Base-by-base conservation (phyloP, 1,140 invertebrate species). In the Drosophila santomea region DNA sequence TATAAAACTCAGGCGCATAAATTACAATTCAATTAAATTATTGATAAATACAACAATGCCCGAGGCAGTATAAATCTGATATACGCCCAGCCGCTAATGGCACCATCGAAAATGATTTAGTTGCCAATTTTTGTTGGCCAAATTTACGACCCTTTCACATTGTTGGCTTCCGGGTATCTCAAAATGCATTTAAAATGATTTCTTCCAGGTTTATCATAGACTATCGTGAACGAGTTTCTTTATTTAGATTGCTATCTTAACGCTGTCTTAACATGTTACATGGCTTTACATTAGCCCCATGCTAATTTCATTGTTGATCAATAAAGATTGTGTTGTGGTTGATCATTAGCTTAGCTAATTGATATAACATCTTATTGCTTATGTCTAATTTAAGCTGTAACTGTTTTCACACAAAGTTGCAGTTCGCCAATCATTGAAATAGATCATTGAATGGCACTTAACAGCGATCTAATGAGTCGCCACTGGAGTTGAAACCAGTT, bases 71-170 rank as follows among this genome's bases (percentile, higher is more conserved):
- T 71, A 54, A 67, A 61, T 57, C 60, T 15, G 56, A 62, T 69
- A 54, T 67, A 82, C 74, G 41, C 38, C 44, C 60, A 28, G 58
- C 48, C 15, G 71, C 78, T 57, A 81, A 71, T 64, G 71, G 78
- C 72, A 80, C 66, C 79, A 83, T 80, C 82, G 71, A 75, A 66
- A 75, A 80, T 84, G 76, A 83, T 83, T 83, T 82, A 82, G 59
- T 58, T 58, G 36, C 54, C 66, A 73, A 54, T 14, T 48, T 48
- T 48, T 56, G 38, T 35, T 32, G 25, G 17, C 20, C 20, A 44
- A 20, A 51, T 55, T 57, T 59, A 61, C 41, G 41, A n/a, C 14
- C 58, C 47, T 63, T 78, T 76, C 62, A 60, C 57, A 47, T 57
- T 50, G 48, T 59, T 20, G 58, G 58, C 39, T 63, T 74, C 68